Percentiles rank a stretch among this genome's conserved stretches.
These are phyloP conservation scores for Artibeus lituratus DNA, from an alignment of 2,797 vertebrate species.

Conservation along the genomic window DNA sequence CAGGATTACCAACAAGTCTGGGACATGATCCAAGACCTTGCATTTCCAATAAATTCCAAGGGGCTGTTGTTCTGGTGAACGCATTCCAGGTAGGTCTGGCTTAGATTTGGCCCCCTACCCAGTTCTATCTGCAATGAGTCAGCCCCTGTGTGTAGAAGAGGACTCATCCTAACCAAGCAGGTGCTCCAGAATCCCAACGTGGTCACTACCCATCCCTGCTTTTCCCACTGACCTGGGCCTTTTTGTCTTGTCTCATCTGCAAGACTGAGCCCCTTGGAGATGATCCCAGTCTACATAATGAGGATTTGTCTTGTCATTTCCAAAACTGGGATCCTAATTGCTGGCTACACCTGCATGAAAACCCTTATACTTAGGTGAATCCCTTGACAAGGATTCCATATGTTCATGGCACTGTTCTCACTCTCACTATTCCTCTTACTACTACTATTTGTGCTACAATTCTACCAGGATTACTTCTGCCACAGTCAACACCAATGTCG, in stretches of 20 bases:
- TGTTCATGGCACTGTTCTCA: not conserved
- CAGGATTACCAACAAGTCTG: not conserved
- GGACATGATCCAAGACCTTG: not conserved
- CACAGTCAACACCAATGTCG: not conserved
- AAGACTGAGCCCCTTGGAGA: not conserved
- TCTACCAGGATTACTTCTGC: not conserved
- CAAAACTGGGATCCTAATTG: not conserved
- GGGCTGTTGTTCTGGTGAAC: not conserved
- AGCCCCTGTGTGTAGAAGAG: not conserved
- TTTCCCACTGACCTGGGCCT: not conserved
- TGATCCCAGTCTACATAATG: not conserved
- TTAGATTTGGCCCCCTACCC: not conserved
- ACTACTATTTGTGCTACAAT: fast-evolving
- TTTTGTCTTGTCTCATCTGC: not conserved
- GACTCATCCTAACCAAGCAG: not conserved
- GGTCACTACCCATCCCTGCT: not conserved
- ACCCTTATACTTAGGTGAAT: not conserved
- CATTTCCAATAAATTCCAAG: not conserved
- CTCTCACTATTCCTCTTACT: not conserved
- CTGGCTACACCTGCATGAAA: not conserved
- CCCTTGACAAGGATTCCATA: not conserved
- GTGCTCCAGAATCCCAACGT: not conserved
- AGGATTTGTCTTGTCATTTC: not conserved
- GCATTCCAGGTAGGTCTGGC: not conserved
- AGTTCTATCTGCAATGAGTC: not conserved